phyloP scores from a whole-genome alignment of 2,113 vertebrate genomes.

The Stictonetta naevosa region DNA sequence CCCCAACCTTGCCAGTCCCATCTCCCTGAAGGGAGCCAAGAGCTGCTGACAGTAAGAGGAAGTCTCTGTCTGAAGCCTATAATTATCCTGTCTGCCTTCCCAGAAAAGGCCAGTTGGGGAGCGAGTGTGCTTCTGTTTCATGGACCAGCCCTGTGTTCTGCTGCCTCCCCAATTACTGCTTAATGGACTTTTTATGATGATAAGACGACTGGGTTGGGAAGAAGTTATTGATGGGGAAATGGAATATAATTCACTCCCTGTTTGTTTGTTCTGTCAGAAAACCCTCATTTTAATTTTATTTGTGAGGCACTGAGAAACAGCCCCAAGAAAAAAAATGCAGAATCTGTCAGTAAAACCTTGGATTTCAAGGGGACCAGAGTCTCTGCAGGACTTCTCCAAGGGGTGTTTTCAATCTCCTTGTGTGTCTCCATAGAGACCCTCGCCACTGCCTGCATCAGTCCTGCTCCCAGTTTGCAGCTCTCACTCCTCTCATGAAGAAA shows the following conservation, averaged over 20 bases:
- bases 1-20: conserved; percentile 36
- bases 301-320: not conserved
- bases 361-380: not conserved
- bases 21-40: conserved; percentile 56
- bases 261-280: conserved; percentile 71
- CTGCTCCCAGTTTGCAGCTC: not conserved
- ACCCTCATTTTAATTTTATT: conserved; percentile 45
- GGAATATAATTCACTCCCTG: conserved; percentile 67
- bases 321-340: not conserved
- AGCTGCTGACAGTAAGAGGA: conserved; percentile 68
- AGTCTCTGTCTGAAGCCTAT: conserved; percentile 64
- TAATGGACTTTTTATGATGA: conserved; percentile 77
- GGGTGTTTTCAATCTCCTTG: not conserved
- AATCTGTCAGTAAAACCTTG: not conserved
- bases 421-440: not conserved
- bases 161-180: conserved; percentile 67
- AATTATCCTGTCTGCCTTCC: conserved; percentile 75
- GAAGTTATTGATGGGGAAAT: conserved; percentile 64
- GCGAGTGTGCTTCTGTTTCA: not conserved
- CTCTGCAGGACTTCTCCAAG: not conserved
- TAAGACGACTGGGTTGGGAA: conserved; percentile 33
- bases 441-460: not conserved
- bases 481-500: not conserved
- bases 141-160: not conserved
- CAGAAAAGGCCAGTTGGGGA: conserved; percentile 67